A percentile compares a stretch with the other conserved stretches of the same genome.
Conservation (phyloP, 2,113 vertebrate species). For the Albula glossodonta region DNA sequence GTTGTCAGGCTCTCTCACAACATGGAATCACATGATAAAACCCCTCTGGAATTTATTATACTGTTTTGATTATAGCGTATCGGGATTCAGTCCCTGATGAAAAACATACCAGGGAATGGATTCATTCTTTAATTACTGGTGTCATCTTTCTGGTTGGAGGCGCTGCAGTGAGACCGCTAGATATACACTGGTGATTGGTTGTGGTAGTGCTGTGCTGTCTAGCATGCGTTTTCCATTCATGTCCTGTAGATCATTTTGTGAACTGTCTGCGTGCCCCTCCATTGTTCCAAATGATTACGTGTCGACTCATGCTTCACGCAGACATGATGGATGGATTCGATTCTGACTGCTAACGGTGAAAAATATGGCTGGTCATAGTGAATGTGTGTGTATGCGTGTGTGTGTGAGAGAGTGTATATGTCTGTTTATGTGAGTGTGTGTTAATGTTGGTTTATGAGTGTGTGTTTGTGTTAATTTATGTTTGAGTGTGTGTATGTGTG, state of each 20-base stretch:
- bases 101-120: constrained; percentile 11
- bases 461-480: too few relatives aligned
- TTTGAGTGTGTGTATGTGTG: too few relatives aligned
- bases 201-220: too few relatives aligned
- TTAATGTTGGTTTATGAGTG: neutral
- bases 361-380: too few relatives aligned
- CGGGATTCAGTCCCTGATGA: constrained; percentile 24
- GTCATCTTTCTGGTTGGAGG: neutral
- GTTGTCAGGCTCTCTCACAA: too few relatives aligned
- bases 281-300: neutral
- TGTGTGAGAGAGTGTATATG: neutral
- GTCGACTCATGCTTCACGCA: neutral
- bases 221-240: too few relatives aligned
- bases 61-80: constrained; percentile 38
- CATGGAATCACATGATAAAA: neutral
- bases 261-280: neutral
- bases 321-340: neutral
- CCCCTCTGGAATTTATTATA: constrained; percentile 22
- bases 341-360: neutral
- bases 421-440: neutral
- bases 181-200: too few relatives aligned
- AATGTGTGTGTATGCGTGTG: too few relatives aligned
- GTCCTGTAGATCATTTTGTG: too few relatives aligned
- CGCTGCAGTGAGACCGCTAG: neutral
- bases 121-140: neutral